Conservation (phyloP, 2,113 vertebrate species). For the Aepyceros melampus region DNA sequence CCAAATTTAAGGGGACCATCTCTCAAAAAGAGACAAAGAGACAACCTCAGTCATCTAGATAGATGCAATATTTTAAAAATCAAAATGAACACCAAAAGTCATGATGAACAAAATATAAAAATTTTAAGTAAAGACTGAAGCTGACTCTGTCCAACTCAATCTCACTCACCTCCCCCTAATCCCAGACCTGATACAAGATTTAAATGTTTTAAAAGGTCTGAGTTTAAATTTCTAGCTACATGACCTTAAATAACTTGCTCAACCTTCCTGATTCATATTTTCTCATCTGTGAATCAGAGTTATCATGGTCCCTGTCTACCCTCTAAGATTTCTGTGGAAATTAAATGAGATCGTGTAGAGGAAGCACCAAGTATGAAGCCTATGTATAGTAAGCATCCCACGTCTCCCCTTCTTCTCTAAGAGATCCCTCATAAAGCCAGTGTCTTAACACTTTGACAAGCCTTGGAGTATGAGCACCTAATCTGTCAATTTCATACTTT, state of each 20-base stretch:
- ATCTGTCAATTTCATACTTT: conserved; percentile 58
- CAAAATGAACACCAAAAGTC: neutral
- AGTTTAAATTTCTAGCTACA: neutral
- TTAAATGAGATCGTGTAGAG: neutral
- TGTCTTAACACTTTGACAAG: neutral
- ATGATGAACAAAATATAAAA: neutral
- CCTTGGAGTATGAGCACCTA: neutral
- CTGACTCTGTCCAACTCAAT: neutral
- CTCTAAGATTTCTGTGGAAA: neutral
- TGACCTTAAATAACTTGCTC: neutral
- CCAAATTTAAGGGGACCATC: neutral
- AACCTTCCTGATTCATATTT: neutral
- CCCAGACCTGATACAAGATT: neutral
- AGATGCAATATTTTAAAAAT: neutral
- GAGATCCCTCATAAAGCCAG: neutral
- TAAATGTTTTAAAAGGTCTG: neutral
- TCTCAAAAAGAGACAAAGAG: neutral
- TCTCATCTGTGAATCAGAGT: neutral
- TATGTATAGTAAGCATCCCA: neutral
- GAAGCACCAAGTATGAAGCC: neutral
- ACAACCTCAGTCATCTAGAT: neutral
- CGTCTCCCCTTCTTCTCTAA: neutral
- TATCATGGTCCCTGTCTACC: neutral
- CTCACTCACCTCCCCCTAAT: neutral
- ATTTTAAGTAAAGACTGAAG: neutral